phyloP scores from a whole-genome alignment of 2,113 vertebrate genomes.

The Rhadina sibilatrix region DNA sequence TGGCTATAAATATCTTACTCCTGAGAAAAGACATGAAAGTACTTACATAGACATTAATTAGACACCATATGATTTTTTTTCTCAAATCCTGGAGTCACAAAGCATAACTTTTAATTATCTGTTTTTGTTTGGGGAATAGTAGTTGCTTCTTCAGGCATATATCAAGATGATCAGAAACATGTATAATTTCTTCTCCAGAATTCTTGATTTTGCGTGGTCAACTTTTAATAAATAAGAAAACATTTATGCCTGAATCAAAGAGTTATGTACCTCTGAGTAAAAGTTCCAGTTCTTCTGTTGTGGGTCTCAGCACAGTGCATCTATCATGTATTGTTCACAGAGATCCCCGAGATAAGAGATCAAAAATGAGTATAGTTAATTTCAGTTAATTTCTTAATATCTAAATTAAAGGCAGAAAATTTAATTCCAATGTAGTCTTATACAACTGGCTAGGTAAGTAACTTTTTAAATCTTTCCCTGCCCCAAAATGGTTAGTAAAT shows the following conservation, averaged over 20 bases:
- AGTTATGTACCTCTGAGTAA: neutral
- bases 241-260: conserved; percentile 25
- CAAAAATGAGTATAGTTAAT: neutral
- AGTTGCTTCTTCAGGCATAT: conserved; percentile 14
- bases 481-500: neutral
- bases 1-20: conserved; percentile 34
- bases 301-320: neutral
- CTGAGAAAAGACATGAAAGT: conserved; percentile 43
- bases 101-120: conserved; percentile 16
- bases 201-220: neutral
- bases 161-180: conserved; percentile 17
- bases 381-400: neutral
- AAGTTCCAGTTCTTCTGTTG: conserved; percentile 24
- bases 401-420: neutral
- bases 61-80: neutral
- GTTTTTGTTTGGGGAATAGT: neutral
- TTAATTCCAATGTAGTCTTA: neutral
- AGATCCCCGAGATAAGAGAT: neutral
- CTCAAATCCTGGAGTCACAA: conserved; percentile 5
- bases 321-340: neutral
- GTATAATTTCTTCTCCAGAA: conserved; percentile 9
- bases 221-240: conserved; percentile 26
- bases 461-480: neutral
- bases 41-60: conserved; percentile 28
- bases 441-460: neutral